A percentile compares a stretch with the other conserved stretches of the same genome.
phyloP scores from a whole-genome alignment of 2,797 vertebrate species.

The Anguilla obscura region DNA sequence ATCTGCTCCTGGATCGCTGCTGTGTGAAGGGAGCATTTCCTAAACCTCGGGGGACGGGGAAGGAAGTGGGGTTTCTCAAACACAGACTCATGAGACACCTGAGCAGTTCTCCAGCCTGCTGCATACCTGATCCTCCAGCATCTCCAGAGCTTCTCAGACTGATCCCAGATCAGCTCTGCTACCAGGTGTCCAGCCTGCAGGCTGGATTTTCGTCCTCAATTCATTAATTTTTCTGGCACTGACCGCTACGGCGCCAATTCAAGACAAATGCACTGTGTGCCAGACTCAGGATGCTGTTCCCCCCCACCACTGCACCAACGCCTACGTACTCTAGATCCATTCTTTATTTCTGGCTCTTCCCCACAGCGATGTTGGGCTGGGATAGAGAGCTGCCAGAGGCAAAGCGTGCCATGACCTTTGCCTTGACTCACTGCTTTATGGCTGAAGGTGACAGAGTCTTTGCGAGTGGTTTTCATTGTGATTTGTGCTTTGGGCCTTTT shows the following conservation, averaged over 20 bases:
- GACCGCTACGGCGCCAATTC: constrained; percentile 48
- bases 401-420: not conserved
- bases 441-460: constrained; percentile 50
- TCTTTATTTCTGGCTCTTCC: constrained; percentile 21
- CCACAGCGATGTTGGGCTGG: not conserved
- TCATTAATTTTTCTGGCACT: constrained; percentile 62
- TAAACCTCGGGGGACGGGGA: not conserved
- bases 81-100: not conserved
- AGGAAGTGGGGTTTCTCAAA: not conserved
- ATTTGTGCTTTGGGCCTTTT: constrained; percentile 27
- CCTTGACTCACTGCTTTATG: not conserved
- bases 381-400: not conserved
- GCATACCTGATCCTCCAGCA: not conserved
- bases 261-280: constrained; percentile 30
- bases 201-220: constrained; percentile 54
- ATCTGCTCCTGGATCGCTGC: not conserved
- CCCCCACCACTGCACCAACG: not conserved
- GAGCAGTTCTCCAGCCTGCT: not conserved
- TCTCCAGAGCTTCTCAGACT: not conserved
- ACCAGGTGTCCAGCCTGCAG: constrained; percentile 56
- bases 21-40: not conserved
- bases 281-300: constrained; percentile 55
- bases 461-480: constrained; percentile 35
- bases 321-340: constrained; percentile 44
- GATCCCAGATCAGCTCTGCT: constrained; percentile 48